Percentiles rank a stretch among this genome's conserved stretches.
phyloP scores from a whole-genome alignment of 2,888 invertebrate genomes.

The Eupelmus urozonus region DNA sequence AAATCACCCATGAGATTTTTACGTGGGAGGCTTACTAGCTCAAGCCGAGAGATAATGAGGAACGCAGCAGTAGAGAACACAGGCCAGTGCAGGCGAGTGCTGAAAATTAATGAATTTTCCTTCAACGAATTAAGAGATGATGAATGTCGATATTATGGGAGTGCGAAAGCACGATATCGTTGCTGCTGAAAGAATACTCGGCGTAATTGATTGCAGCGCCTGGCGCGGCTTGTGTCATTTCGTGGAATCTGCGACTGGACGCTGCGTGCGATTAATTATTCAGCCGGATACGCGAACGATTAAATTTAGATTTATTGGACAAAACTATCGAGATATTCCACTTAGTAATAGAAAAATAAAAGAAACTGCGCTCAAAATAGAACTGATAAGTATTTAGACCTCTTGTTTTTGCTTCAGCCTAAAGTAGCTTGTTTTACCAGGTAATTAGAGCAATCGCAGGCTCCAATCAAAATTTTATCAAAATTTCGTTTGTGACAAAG shows the following conservation, averaged over 20 bases:
- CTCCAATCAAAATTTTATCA: constrained; percentile 23
- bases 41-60: not conserved
- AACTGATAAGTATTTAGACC: constrained; percentile 13
- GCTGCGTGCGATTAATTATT: constrained; percentile 35
- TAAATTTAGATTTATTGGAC: constrained; percentile 44
- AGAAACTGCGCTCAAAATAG: not conserved
- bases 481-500: not conserved
- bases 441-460: constrained; percentile 32
- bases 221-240: constrained; percentile 10
- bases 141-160: constrained; percentile 35
- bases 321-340: constrained; percentile 21
- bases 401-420: not conserved
- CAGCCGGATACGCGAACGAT: constrained; percentile 18
- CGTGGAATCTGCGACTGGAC: constrained; percentile 20
- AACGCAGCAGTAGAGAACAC: too few species aligned
- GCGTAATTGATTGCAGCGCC: constrained; percentile 44
- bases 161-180: not conserved
- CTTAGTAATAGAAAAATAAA: not conserved
- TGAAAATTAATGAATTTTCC: constrained; percentile 42
- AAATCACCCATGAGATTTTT: not conserved
- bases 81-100: too few species aligned
- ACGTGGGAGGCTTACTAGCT: not conserved
- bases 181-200: constrained; percentile 8
- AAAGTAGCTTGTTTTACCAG: not conserved
- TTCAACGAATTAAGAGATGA: constrained; percentile 35